These are phyloP conservation scores for Lutraria rhynchaena DNA, from an alignment of 1,140 invertebrate species.

Conservation along the genomic window DNA sequence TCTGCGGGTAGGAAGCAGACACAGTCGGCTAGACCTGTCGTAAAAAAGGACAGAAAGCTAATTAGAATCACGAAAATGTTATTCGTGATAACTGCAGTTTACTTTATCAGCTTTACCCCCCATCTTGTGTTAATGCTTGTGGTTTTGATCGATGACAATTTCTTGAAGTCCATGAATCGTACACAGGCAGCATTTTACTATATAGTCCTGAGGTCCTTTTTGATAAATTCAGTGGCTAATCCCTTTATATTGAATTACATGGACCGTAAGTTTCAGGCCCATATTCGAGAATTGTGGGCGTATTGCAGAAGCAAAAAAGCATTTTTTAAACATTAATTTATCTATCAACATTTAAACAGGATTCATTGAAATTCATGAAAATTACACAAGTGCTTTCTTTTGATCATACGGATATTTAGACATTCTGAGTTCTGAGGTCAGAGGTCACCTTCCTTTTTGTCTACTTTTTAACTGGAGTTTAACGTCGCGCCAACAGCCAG, in stretches of 20 bases:
- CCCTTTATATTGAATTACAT: slow-evolving; percentile 55
- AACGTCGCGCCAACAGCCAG: no score
- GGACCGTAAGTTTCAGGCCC: slow-evolving; percentile 25
- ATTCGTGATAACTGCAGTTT: slow-evolving; percentile 41
- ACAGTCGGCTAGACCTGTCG: neutral
- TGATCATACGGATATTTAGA: no score
- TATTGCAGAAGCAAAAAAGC: no score
- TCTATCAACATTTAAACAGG: no score
- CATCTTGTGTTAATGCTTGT: slow-evolving; percentile 38
- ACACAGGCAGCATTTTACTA: slow-evolving; percentile 7
- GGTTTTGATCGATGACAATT: slow-evolving; percentile 9
- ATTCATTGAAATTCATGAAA: no score
- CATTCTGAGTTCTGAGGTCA: no score
- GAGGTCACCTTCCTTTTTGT: no score
- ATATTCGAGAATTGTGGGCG: no score
- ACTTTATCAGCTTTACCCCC: slow-evolving; percentile 52
- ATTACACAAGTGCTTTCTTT: no score
- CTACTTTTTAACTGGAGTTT: no score
- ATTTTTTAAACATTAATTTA: no score
- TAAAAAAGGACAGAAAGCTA: slow-evolving; percentile 1
- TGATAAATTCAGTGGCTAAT: slow-evolving; percentile 51
- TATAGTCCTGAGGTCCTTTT: slow-evolving; percentile 36
- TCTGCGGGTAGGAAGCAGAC: no score
- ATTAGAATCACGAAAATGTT: slow-evolving; percentile 46
- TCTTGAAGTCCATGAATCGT: neutral